Conservation (phyloP, 2,888 invertebrate species). For the Phaedon cochleariae region DNA sequence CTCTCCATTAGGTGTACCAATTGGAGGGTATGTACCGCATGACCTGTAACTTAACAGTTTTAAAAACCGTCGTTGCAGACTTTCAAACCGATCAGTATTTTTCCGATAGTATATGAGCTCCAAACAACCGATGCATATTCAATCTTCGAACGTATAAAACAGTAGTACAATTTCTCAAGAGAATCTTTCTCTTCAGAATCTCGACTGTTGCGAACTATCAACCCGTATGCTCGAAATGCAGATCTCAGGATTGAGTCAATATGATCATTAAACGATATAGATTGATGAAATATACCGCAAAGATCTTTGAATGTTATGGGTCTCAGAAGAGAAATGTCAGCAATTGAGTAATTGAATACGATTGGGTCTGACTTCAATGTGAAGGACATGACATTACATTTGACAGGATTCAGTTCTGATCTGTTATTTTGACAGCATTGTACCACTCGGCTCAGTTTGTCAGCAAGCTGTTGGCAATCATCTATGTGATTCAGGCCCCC, state of each 20-base stretch:
- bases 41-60: too few relatives aligned
- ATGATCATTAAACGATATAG: not conserved
- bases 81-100: not conserved
- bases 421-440: not conserved
- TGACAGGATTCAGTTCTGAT: not conserved
- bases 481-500: not conserved
- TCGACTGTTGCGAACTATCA: not conserved
- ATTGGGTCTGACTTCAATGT: not conserved
- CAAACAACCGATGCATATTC: not conserved
- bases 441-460: not conserved
- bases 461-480: not conserved
- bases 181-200: not conserved
- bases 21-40: not conserved
- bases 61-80: too few relatives aligned
- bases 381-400: not conserved
- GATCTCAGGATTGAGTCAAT: not conserved
- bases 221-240: not conserved
- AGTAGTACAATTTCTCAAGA: too few relatives aligned
- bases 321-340: not conserved
- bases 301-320: not conserved
- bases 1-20: not conserved
- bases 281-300: not conserved
- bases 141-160: too few relatives aligned
- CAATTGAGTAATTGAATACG: not conserved
- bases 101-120: not conserved